Conservation (phyloP, 2,888 invertebrate genomes). For the Lepidocyrtinus sp. region DNA sequence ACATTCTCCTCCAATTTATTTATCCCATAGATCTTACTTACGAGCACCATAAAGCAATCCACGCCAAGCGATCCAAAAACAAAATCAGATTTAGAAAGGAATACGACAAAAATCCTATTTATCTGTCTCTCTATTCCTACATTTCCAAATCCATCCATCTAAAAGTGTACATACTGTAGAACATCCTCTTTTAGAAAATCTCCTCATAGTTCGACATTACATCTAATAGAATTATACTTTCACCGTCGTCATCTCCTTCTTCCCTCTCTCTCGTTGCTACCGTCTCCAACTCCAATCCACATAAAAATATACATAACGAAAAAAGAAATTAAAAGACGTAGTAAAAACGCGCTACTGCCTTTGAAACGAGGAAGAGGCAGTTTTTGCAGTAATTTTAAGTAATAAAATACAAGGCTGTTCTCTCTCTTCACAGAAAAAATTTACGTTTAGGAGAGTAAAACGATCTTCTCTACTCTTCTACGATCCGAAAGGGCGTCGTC, state of each 20-base stretch:
- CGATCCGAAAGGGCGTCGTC: slow-evolving; percentile 23
- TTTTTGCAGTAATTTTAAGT: slow-evolving; percentile 41
- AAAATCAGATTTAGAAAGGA: slow-evolving; percentile 14
- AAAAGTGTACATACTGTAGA: not conserved
- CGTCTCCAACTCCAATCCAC: slow-evolving; percentile 7
- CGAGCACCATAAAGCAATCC: slow-evolving; percentile 61
- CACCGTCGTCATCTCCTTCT: slow-evolving; percentile 25
- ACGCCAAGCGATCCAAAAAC: slow-evolving; percentile 34
- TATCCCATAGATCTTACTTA: slow-evolving; percentile 61
- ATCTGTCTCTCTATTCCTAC: slow-evolving; percentile 31
- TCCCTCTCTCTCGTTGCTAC: slow-evolving; percentile 22
- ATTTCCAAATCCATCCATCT: not conserved
- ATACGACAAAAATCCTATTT: slow-evolving; percentile 24
- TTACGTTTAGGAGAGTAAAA: too few species aligned
- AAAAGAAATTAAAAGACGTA: slow-evolving; percentile 59
- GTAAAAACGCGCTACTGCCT: slow-evolving; percentile 16
- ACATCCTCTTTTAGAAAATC: not conserved
- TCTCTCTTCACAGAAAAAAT: too few species aligned
- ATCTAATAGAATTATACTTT: slow-evolving; percentile 38
- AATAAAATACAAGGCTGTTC: slow-evolving; percentile 10
- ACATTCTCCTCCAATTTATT: slow-evolving; percentile 62
- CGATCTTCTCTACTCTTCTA: too few species aligned
- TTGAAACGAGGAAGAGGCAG: slow-evolving; percentile 38
- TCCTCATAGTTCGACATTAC: slow-evolving; percentile 21
- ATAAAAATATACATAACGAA: not conserved